Evolutionary conservation across 1,140 invertebrate species (phyloP), one percentile per base, ranked within the genome.

Genomic region (Drosophila pallidifrons): DNA sequence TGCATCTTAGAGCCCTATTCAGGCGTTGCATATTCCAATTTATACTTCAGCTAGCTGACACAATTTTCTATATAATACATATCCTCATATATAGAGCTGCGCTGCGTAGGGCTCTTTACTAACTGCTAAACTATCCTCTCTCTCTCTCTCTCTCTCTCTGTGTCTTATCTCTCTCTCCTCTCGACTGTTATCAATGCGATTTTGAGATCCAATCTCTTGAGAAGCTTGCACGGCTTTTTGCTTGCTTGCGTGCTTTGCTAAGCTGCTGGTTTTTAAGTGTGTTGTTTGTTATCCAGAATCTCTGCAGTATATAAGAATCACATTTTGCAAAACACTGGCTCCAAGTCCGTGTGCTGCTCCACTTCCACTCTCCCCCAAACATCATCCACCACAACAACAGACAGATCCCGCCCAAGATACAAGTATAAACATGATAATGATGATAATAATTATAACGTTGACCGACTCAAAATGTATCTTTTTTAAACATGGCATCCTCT

Each of bases 231-330:
- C 63, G 64, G 65, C 57, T 47, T 47, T 65, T 75, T 68, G 58
- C 49, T 75, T 75, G 72, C 57, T 65, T 58, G 70, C 70, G 11
- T 64, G 61, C 61, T 45, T 74, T 75, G 72, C 63, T 57, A 61
- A 70, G 72, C 72, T 75, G 72, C 58, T 75, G 58, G 66, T 52
- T 55, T 25, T 54, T n/a, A 32, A 45, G n/a, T 43, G 51, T 65
- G 47, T 54, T 64, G 63, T 65, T 65, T 46, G 61, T 59, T 43
- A 25, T 28, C 8, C 15, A 45, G 13, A 13, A 54, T 32, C n/a
- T 32, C n/a, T 32, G 7, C 5, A 32, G 30, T 54, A 32, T 11
- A 11, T 20, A 25, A 25, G 15, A 20, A 58, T 5, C 13, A 43
- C 13, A 43, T 28, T 59, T 59, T 28, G 16, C 38, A 30, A 25